Percentiles rank a stretch among this genome's conserved stretches.
These are phyloP conservation scores for Anthoscopus minutus DNA, from an alignment of 2,113 vertebrate genomes.

Conservation along the genomic window DNA sequence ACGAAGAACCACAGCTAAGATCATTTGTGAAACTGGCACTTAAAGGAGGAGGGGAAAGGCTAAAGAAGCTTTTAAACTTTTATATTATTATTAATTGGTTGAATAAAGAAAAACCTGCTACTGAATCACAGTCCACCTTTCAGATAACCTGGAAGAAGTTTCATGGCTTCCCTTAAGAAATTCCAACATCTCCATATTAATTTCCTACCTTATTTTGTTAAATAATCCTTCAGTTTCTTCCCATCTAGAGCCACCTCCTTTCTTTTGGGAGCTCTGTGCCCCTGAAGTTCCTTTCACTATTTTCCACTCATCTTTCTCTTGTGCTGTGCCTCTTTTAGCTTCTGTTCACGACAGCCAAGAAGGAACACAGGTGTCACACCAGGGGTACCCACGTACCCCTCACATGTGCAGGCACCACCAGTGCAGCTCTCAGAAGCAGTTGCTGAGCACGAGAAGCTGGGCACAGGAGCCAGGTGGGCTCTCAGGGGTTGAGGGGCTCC, in stretches of 20 bases:
- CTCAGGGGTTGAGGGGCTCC: background rate
- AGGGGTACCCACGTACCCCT: too few species aligned
- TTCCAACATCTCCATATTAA: fast-evolving
- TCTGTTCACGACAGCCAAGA: background rate
- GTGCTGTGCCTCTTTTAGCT: background rate
- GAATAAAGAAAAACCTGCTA: background rate
- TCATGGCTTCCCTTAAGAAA: background rate
- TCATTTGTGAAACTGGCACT: background rate
- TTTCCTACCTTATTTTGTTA: background rate
- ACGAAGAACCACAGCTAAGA: background rate
- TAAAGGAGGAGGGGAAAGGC: background rate
- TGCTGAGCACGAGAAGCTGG: background rate
- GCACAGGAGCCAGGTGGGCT: background rate
- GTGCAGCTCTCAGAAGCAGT: background rate
- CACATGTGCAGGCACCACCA: background rate
- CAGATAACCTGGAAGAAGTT: background rate
- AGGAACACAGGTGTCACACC: too few species aligned
- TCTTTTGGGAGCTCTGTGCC: background rate
- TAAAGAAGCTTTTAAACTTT: background rate
- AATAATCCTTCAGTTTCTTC: background rate
- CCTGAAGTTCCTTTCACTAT: background rate
- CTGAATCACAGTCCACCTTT: background rate
- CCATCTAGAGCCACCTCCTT: background rate
- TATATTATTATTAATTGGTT: background rate
- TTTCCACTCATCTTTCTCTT: background rate